phyloP scores from a whole-genome alignment of 2,113 vertebrate genomes.

The Scomber japonicus region DNA sequence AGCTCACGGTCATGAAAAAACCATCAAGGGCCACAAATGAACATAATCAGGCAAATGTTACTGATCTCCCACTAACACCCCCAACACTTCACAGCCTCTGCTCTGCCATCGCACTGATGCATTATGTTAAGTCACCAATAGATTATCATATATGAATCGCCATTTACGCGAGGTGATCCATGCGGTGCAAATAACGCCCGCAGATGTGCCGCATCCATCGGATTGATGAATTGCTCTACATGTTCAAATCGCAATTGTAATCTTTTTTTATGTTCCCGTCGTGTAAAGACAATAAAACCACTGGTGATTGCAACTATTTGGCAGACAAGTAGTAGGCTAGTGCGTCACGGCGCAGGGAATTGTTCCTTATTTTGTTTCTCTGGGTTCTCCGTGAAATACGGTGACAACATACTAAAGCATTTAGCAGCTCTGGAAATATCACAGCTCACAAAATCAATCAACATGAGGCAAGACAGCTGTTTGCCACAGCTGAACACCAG shows the following conservation, averaged over 20 bases:
- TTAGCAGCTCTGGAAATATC: slow-evolving; percentile 8
- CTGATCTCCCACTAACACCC: not conserved
- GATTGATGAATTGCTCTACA: not conserved
- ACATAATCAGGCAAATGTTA: not conserved
- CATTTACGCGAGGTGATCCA: slow-evolving; percentile 33
- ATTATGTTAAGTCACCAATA: slow-evolving; percentile 7
- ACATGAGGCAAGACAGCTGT: slow-evolving; percentile 13
- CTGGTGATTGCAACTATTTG: slow-evolving; percentile 1
- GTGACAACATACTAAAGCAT: not conserved
- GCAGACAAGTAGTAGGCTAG: not conserved
- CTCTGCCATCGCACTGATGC: slow-evolving; percentile 14
- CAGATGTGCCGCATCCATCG: not conserved
- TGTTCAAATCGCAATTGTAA: not conserved
- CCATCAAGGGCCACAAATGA: not conserved
- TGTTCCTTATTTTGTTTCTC: not conserved
- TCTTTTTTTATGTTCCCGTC: not conserved
- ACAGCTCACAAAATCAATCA: slow-evolving; percentile 2
- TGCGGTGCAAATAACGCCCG: slow-evolving; percentile 24
- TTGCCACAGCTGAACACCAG: slow-evolving; percentile 11
- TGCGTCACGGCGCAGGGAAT: not conserved
- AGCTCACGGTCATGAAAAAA: slow-evolving; percentile 3
- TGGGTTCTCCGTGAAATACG: not conserved
- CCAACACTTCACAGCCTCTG: slow-evolving; percentile 1
- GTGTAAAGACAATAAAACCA: slow-evolving; percentile 1
- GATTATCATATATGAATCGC: slow-evolving; percentile 18